phyloP scores from a whole-genome alignment of 2,113 vertebrate species.

The Picathartes gymnocephalus region DNA sequence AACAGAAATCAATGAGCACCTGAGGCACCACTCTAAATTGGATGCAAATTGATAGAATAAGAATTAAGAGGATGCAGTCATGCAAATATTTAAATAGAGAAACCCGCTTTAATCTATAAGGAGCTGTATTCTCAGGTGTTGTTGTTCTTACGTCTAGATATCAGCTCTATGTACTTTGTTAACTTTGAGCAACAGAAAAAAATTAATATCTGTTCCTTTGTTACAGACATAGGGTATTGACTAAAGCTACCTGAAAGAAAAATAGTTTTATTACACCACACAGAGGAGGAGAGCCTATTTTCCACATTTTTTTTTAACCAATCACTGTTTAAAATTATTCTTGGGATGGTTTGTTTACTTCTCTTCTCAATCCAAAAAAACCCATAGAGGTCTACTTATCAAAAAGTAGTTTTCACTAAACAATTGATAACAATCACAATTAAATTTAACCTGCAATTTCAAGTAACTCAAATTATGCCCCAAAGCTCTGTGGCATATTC shows the following conservation, averaged over 20 bases:
- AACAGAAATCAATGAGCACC: constrained; percentile 13
- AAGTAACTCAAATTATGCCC: constrained; percentile 21
- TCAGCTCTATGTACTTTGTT: background rate
- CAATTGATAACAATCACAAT: constrained; percentile 36
- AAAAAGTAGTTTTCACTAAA: background rate
- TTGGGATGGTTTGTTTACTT: constrained; percentile 10
- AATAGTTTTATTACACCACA: background rate
- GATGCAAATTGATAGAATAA: constrained; percentile 37
- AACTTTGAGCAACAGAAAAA: background rate
- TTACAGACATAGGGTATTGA: background rate
- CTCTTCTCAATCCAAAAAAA: background rate
- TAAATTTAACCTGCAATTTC: constrained; percentile 41
- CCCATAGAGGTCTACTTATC: constrained; percentile 12
- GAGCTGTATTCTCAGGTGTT: constrained; percentile 1
- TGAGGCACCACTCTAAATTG: constrained; percentile 36
- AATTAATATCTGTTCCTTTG: background rate
- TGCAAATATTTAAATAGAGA: constrained; percentile 19
- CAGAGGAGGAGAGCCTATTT: background rate
- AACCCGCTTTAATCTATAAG: background rate
- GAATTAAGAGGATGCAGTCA: constrained; percentile 17
- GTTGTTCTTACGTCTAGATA: background rate
- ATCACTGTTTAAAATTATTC: background rate
- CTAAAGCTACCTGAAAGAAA: background rate
- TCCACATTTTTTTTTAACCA: background rate
- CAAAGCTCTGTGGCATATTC: constrained; percentile 28